phyloP scores from a whole-genome alignment of 2,888 invertebrate species.

The Tipula vernalis region DNA sequence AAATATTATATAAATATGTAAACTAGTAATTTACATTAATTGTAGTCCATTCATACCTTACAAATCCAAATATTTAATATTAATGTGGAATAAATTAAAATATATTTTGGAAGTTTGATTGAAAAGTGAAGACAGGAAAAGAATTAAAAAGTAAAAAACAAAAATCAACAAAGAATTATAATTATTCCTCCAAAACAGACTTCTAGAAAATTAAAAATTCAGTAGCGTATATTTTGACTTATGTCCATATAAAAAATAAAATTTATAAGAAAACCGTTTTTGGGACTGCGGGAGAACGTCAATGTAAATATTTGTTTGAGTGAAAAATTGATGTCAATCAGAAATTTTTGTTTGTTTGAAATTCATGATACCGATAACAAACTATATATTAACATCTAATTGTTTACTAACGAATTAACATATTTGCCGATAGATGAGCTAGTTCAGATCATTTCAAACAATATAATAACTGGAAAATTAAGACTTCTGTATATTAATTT shows the following conservation, averaged over 20 bases:
- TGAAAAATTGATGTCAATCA: background rate
- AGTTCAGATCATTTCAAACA: background rate
- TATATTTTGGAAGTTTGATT: background rate
- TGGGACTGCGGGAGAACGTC: background rate
- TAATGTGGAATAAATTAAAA: background rate
- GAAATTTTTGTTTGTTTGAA: background rate
- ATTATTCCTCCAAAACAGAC: background rate
- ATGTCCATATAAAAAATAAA: background rate
- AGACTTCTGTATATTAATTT: background rate
- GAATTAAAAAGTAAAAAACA: background rate
- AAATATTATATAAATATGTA: background rate
- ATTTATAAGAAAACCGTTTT: background rate
- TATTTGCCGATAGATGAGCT: background rate
- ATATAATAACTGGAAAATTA: background rate
- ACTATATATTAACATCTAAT: background rate
- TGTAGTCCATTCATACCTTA: background rate
- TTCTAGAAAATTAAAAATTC: background rate
- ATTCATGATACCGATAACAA: background rate
- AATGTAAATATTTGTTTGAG: background rate
- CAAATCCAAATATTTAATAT: background rate
- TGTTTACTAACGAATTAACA: background rate
- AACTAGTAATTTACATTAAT: constrained; percentile 4
- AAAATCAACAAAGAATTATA: background rate
- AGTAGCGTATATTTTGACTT: background rate
- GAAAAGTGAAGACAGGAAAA: constrained; percentile 4